Evolutionary conservation across 2,113 vertebrate genomes (phyloP).

Genomic region (Cygnus atratus): DNA sequence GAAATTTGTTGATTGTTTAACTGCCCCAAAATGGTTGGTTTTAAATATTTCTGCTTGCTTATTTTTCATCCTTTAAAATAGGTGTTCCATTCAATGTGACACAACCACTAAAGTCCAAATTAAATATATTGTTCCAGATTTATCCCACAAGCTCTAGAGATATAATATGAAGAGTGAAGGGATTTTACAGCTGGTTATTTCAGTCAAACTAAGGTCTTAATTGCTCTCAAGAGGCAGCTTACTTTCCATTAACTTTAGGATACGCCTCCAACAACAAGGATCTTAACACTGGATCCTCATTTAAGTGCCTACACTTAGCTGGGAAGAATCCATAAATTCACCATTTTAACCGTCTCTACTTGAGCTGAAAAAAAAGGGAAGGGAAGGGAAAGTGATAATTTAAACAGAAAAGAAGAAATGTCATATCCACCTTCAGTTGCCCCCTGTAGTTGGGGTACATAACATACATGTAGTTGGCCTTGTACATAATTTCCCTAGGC

Average conservation of each 20-base stretch:
- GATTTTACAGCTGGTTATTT: slow-evolving; percentile 31
- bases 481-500: background rate
- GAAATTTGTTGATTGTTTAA: background rate
- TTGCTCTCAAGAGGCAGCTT: slow-evolving; percentile 34
- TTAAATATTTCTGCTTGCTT: background rate
- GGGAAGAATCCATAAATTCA: slow-evolving; percentile 12
- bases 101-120: background rate
- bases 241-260: slow-evolving; percentile 38
- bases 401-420: background rate
- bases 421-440: background rate
- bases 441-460: background rate
- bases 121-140: slow-evolving; percentile 45
- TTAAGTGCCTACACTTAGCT: background rate
- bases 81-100: background rate
- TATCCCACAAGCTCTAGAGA: background rate
- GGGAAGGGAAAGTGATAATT: background rate
- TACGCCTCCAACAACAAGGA: slow-evolving; percentile 26
- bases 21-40: background rate
- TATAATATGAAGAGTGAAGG: background rate
- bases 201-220: slow-evolving; percentile 20
- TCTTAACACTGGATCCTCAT: background rate
- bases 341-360: background rate
- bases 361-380: background rate
- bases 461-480: background rate
- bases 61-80: background rate